Base-by-base conservation (phyloP, 2,888 invertebrate genomes). In the Acrobasis consociella region DNA sequence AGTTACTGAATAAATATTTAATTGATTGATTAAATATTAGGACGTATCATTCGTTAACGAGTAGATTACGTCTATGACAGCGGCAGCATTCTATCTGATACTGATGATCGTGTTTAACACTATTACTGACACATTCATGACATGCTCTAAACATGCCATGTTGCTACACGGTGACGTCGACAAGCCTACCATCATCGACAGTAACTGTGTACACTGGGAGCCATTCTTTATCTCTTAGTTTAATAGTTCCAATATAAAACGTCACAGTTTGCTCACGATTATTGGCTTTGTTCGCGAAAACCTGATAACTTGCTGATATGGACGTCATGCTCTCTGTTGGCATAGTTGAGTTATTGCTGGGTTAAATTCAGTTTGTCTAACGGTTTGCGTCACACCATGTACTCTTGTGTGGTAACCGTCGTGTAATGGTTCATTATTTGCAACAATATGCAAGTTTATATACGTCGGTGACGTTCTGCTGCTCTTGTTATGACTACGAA, bases 211-310 rank as follows among this genome's bases (percentile, higher is more conserved):
- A 17, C 22, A 51, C 10, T 10, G 15, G 50, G 10, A 15, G 16
- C 15, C 50, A 7, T 31, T 31, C 10, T 15, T 38, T 58, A 42
- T 58, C 46, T 22, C 3, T 58, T 58, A 22, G 56, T 58, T 22
- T 15, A 31, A 7, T 31, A 22, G 16, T 49, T 49, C 31, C 37
- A 49, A 59, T 49, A 49, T 49, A 0, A 15, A 31, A 49, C 58
- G 46, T 59, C 58, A 46, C 46, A 31, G 60, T 60, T 52, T 60
- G 60, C 50, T 39, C 39, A 60, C 50, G 50, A 51, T 60, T 60
- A 60, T 60, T 50, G 38, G 51, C 51, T 60, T 60, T 52, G 56
- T 31, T 17, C 11, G 56, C 49, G 9, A 55, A 56, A 56, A 39
- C 56, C 38, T 50, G 49, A 50, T 31, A n/a, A 17, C 10, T 37